phyloP scores from a whole-genome alignment of 2,113 vertebrate genomes.

The Scomber colias region DNA sequence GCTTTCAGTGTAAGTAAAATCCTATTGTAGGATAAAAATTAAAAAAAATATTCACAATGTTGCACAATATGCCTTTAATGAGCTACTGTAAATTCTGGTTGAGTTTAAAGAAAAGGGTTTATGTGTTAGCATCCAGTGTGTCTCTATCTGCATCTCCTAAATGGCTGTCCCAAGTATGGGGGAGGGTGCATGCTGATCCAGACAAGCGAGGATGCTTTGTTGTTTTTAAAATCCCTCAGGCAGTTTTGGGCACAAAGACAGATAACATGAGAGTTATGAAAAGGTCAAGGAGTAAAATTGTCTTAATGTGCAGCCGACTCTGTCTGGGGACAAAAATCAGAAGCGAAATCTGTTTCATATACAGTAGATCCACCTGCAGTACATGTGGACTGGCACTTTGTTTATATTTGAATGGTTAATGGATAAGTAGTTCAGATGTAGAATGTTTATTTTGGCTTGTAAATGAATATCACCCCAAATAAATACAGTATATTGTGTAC shows the following conservation, averaged over 20 bases:
- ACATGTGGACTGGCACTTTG: not conserved
- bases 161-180: conserved; percentile 12
- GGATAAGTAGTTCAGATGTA: too few relatives aligned
- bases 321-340: conserved; percentile 34
- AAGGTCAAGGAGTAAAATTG: conserved; percentile 69
- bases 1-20: not conserved
- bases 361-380: not conserved
- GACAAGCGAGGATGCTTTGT: conserved; percentile 35
- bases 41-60: not conserved
- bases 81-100: too few relatives aligned
- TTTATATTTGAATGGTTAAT: not conserved
- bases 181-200: conserved; percentile 32
- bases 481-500: too few relatives aligned
- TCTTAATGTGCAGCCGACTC: conserved; percentile 52
- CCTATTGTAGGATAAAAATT: too few relatives aligned
- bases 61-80: not conserved
- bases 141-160: conserved; percentile 16
- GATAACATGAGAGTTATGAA: conserved; percentile 58
- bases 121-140: conserved; percentile 7
- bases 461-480: too few relatives aligned
- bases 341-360: not conserved
- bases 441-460: too few relatives aligned
- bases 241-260: conserved; percentile 48
- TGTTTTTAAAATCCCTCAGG: conserved; percentile 55
- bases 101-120: not conserved